Evolutionary conservation across 2,888 invertebrate genomes (phyloP).

Genomic region (Protophormia terraenovae): DNA sequence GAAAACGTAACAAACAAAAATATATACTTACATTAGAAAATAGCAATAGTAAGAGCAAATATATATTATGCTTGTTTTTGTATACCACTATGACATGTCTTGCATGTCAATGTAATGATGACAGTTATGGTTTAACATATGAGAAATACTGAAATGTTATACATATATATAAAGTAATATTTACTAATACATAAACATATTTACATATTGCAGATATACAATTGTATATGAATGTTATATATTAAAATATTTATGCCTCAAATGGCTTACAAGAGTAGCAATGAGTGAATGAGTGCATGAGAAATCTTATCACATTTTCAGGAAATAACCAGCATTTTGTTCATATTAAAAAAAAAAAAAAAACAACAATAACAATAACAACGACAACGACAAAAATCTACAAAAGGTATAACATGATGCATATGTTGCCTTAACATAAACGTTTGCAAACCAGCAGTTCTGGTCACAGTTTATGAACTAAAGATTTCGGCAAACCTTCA

Average conservation of each 20-base stretch:
- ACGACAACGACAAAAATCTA: neutral
- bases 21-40: neutral
- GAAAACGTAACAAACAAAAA: neutral
- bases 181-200: neutral
- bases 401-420: constrained; percentile 51
- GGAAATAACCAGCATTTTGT: constrained; percentile 54
- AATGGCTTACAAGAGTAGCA: constrained; percentile 39
- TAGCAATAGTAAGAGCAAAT: too few species aligned
- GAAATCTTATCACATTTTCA: constrained; percentile 57
- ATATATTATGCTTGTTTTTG: too few species aligned
- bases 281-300: too few species aligned
- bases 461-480: too few species aligned
- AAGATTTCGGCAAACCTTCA: too few species aligned
- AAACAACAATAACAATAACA: constrained; percentile 4
- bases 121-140: constrained; percentile 45
- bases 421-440: neutral
- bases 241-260: constrained; percentile 61
- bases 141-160: too few species aligned
- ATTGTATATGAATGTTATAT: constrained; percentile 1
- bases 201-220: neutral
- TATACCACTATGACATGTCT: constrained; percentile 38
- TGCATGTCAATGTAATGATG: constrained; percentile 55
- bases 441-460: too few species aligned
- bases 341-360: too few species aligned
- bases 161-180: too few species aligned